These are phyloP conservation scores for Eupeodes luniger DNA, from an alignment of 2,888 invertebrate genomes.

Conservation along the genomic window DNA sequence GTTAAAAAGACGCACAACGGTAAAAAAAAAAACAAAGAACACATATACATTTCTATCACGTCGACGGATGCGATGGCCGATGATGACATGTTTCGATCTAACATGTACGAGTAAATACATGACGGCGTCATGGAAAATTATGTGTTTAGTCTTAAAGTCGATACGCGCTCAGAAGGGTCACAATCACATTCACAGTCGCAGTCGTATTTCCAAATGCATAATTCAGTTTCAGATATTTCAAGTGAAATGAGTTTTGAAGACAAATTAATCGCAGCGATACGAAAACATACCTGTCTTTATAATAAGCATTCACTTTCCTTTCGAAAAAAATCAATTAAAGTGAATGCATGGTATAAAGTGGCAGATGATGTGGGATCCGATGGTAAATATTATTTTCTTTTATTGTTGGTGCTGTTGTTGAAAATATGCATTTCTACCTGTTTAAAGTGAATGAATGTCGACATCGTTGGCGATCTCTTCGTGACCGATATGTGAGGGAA, in stretches of 20 bases:
- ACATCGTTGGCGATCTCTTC: conserved; percentile 39
- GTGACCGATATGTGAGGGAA: conserved; percentile 22
- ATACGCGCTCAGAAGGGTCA: no score
- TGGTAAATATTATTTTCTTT: neutral
- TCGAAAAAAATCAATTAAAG: conserved; percentile 2
- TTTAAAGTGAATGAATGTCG: conserved; percentile 8
- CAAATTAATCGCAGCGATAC: neutral
- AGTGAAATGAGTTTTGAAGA: conserved; percentile 15
- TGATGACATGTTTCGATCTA: no score
- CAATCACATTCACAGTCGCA: no score
- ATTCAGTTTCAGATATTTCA: no score
- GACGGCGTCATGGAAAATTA: no score
- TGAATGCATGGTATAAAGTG: neutral
- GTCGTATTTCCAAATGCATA: no score
- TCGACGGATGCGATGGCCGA: no score
- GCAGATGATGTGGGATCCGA: neutral
- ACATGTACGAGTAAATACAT: no score
- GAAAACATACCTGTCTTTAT: neutral
- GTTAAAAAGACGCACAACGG: no score
- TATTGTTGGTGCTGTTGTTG: neutral
- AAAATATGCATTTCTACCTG: neutral
- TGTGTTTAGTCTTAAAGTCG: no score
- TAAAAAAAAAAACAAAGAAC: no score
- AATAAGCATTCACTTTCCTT: neutral
- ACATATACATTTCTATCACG: no score